Conservation (phyloP, 2,888 invertebrate genomes). For the Hylaea fasciaria region DNA sequence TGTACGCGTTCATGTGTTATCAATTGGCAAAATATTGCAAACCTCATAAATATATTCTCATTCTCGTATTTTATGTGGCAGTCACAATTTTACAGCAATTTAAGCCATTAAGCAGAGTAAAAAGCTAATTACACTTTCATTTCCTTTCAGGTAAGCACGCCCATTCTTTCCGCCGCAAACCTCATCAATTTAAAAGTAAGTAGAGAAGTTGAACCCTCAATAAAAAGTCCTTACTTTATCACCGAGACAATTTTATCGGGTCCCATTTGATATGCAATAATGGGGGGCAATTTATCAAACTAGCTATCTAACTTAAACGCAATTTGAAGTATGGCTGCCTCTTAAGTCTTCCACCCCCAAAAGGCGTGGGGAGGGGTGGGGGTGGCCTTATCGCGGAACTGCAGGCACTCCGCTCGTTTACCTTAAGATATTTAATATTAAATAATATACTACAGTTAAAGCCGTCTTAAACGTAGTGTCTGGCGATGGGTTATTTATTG, state of each 20-base stretch:
- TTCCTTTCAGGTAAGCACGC: constrained; percentile 61
- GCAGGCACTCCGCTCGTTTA: constrained; percentile 82
- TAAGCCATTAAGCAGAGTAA: constrained; percentile 5
- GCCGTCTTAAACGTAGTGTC: constrained; percentile 65
- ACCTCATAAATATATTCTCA: neutral
- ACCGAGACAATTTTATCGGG: constrained; percentile 70
- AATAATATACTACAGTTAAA: constrained; percentile 82
- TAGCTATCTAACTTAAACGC: constrained; percentile 83
- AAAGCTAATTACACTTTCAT: constrained; percentile 29
- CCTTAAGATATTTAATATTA: constrained; percentile 85
- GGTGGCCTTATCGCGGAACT: constrained; percentile 81
- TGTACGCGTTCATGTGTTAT: neutral
- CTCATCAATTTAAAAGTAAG: constrained; percentile 52
- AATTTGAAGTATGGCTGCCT: constrained; percentile 83
- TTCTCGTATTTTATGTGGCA: neutral
- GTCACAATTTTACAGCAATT: constrained; percentile 26
- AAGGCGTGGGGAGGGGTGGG: constrained; percentile 59
- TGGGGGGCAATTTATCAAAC: constrained; percentile 81
- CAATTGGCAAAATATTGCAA: too few relatives aligned
- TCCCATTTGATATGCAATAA: constrained; percentile 81
- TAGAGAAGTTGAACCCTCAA: constrained; percentile 51
- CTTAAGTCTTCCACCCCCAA: constrained; percentile 77
- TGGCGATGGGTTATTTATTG: constrained; percentile 63
- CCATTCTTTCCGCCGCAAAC: constrained; percentile 39
- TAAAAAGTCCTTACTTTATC: constrained; percentile 60